Base-by-base conservation (phyloP, 2,113 vertebrate species). In the Rhinogobius similis region DNA sequence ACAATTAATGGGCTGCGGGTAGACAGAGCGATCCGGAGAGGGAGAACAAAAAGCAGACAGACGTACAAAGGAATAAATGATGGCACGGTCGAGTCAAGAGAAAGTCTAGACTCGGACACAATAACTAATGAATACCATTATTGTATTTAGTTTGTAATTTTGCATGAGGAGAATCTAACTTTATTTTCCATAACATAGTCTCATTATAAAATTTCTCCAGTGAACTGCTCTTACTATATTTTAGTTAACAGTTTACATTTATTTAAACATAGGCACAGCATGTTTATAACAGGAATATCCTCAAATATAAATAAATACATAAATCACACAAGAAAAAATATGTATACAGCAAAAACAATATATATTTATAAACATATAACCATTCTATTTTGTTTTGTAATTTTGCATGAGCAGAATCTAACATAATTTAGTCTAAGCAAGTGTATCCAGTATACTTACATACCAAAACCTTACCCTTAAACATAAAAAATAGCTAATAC, bases 1-100 rank as follows among this genome's bases (percentile, higher is more conserved):
- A 92, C 95, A 96, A 97, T 96, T 96, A 96, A 97, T 94, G 89
- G 89, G 75, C 91, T 88, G 88, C 73, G 79, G 86, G 84, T 48
- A 61, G 86, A 87, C 88, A 75, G 69, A 72, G 65, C 71, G 70
- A 83, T 67, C 72, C 55, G 65, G 77, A 83, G 68, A 78, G 65
- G 65, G 61, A 79, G 69, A 83, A 74, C 70, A 76, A 82, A 81
- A 89, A 70, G 72, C 39, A 78, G 73, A 87, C 62, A 85, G 74
- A 79, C 70, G 82, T 72, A 72, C 75, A 88, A 88, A 87, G 78
- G 75, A 66, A 86, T 79, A 82, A 87, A 69, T 72, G 74, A 72
- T 86, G 74, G 74, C 79, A 78, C 65, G 75, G 81, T 81, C 52
- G 68, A 87, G 74, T 79, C 75, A 80, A 85, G 56, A 67, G 66